Percentiles rank a stretch among this genome's conserved stretches.
Conservation (phyloP, 2,888 invertebrate genomes). For the Allolobophora icterica region DNA sequence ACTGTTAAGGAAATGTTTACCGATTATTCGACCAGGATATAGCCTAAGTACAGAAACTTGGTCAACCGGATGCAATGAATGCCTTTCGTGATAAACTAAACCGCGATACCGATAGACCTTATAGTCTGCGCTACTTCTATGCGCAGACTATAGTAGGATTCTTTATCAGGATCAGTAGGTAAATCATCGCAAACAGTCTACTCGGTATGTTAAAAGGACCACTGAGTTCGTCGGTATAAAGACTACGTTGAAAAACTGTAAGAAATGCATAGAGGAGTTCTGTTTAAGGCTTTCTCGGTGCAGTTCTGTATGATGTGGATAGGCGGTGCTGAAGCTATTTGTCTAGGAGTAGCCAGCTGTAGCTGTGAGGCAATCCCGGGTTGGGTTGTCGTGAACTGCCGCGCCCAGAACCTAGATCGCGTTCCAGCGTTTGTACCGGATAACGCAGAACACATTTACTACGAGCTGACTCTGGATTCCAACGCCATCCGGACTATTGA, state of each 20-base stretch:
- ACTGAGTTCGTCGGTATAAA: background rate
- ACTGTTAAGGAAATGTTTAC: background rate
- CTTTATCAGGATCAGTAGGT: background rate
- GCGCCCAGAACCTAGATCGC: background rate
- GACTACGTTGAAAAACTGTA: background rate
- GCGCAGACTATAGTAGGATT: background rate
- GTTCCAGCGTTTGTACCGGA: conserved; percentile 23
- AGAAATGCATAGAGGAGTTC: conserved; percentile 3
- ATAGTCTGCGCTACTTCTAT: background rate
- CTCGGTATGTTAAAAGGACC: background rate
- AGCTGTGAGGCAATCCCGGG: conserved; percentile 27
- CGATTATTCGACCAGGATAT: background rate
- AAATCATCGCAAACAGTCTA: background rate
- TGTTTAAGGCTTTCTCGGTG: background rate
- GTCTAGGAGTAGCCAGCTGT: conserved; percentile 22
- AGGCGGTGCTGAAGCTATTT: background rate
- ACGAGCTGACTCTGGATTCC: conserved; percentile 28
- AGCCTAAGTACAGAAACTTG: background rate
- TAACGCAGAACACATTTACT: background rate
- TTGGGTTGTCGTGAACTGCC: conserved; percentile 31
- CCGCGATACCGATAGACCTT: background rate
- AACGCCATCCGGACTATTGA: conserved; percentile 17
- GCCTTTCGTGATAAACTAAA: background rate
- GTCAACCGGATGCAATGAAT: background rate
- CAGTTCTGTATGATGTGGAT: background rate